Base-by-base conservation (phyloP, 2,888 invertebrate genomes). In the Agonopterix heracliana region DNA sequence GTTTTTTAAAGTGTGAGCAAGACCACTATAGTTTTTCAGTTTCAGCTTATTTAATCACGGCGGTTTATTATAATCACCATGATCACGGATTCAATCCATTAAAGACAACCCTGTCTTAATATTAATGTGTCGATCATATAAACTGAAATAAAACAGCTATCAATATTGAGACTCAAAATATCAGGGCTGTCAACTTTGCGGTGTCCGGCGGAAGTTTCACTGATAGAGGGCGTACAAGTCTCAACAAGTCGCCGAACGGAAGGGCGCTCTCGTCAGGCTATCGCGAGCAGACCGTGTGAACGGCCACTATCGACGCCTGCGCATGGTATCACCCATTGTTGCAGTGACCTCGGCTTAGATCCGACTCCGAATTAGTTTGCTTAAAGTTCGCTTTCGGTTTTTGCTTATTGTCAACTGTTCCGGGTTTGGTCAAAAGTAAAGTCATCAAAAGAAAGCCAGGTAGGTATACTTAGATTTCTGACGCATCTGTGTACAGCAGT, bases 161-260 rank as follows among this genome's bases (percentile, higher is more conserved):
- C 43, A 17, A 43, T 26, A 14, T 14, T 10, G 17, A 45, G 45
- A 45, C 36, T 35, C 45, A 12, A 17, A 46, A 50, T 50, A 50
- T 47, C 48, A 40, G 48, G 26, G 26, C 3, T 26, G 26, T 26
- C 26, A 26, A 54, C 52, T 50, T 63, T 74, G 81, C 72, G 82
- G 76, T 82, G 80, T 82, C 83, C 85, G 84, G 70, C 81, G 86
- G 86, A 86, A 77, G 77, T 62, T 77, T 68, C 55, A 46, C 49
- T 68, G 82, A 83, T 84, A 84, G 73, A 66, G 66, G 65, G 66
- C 66, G 71, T 63, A 66, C 82, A 76, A 66, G 81, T 81, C 78
- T 66, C 68, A 69, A 76, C 81, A 72, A 74, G 81, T 78, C 66
- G 63, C 62, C 63, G 59, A 54, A 56, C 73, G 77, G 75, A 77